Base-by-base conservation (phyloP, 2,113 vertebrate genomes). In the Gymnorhina tibicen region DNA sequence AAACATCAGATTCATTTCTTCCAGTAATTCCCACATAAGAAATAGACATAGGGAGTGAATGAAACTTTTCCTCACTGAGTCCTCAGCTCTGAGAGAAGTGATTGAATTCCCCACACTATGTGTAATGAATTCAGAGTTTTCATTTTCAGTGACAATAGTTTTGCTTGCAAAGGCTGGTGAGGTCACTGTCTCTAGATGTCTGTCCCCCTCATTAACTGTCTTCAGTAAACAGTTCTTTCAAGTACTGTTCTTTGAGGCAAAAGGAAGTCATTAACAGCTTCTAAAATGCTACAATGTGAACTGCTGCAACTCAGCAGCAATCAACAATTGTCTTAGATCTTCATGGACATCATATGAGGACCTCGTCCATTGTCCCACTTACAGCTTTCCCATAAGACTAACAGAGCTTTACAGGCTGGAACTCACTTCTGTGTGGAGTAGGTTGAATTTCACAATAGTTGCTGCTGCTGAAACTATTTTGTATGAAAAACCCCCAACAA, bases 401-500 rank as follows among this genome's bases (percentile, higher is more conserved):
- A 13, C 28, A 66, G 27, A 87, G 11, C 8, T 63, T 66, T 91
- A 37, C 13, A 68, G 41, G 7, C 27, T 83, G 27, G 14, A 76
- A 60, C 3, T 73, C 49, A 44, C 2, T 53, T 85, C 23, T 46
- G 1, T 56, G 53, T 58, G 21, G 24, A 49, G 16, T 5, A 76
- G 9, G 7, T 4, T 90, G 49, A 76, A 79, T 75, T 91, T 90
- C 49, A 82, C 3, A 37, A 2, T 39, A 30, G 14, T 14, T 58
- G 20, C 13, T 73, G 24, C 21, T 74, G 46, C 1, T 64, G 32
- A 55, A 73, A 93, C 35, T 41, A 70, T 4, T 75, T 53, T 37
- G 2, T 47, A 49, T 44, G 4, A 15, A 24, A 50, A 56, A 8
- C 0, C 2, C 6, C 16, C 15, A 84, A 23, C 5, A 10, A 4